Evolutionary conservation across 2,797 vertebrate genomes (phyloP).

Genomic region (Podarcis siculus): DNA sequence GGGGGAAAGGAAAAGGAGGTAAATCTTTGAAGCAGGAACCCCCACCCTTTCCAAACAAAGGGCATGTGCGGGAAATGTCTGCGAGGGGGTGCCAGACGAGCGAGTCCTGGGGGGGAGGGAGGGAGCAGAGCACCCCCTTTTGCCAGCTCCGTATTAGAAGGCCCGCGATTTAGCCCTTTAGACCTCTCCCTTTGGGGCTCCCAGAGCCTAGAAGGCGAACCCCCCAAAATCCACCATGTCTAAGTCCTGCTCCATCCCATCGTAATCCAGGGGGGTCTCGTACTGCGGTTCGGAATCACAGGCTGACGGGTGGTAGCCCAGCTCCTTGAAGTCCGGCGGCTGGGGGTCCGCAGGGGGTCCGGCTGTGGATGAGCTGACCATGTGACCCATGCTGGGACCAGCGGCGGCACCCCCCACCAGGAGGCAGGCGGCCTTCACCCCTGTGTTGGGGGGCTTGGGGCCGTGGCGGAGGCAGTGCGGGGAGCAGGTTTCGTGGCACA

Average conservation of each 20-base stretch:
- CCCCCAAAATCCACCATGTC: conserved; percentile 86
- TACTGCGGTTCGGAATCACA: conserved; percentile 79
- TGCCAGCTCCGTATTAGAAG: too few relatives aligned
- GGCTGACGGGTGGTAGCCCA: conserved; percentile 63
- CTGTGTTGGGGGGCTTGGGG: conserved; percentile 79
- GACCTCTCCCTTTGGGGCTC: too few relatives aligned
- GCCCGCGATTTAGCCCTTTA: neutral
- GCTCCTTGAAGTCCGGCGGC: conserved; percentile 61
- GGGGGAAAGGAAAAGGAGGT: too few relatives aligned
- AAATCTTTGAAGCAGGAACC: too few relatives aligned
- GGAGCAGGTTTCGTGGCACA: conserved; percentile 64
- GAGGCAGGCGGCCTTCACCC: conserved; percentile 83
- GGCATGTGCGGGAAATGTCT: too few relatives aligned
- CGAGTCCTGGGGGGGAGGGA: neutral
- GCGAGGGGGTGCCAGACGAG: neutral
- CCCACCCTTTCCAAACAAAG: neutral
- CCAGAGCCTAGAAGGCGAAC: conserved; percentile 80
- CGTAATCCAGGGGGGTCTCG: conserved; percentile 81
- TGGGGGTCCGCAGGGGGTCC: conserved; percentile 60
- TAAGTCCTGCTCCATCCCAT: conserved; percentile 83
- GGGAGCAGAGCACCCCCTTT: too few relatives aligned
- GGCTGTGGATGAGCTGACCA: conserved; percentile 78
- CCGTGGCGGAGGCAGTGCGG: conserved; percentile 85
- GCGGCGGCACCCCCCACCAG: conserved; percentile 85
- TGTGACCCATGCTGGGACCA: conserved; percentile 83